Base-by-base conservation (phyloP, 2,113 vertebrate genomes). In the Larimichthys polyactis region DNA sequence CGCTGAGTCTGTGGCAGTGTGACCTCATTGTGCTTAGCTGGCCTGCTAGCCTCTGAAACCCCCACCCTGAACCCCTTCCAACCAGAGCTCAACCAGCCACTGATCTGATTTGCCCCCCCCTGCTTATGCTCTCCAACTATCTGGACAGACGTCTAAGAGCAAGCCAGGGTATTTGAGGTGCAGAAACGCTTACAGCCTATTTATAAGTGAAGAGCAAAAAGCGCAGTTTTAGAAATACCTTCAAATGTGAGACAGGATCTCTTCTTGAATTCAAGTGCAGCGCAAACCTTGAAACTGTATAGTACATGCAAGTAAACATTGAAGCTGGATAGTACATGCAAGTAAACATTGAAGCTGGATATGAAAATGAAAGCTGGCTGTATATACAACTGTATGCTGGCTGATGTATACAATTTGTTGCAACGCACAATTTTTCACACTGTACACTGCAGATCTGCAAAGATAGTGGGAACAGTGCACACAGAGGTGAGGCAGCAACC, bases 21-120 rank as follows among this genome's bases (percentile, higher is more conserved):
- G 75, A 90, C 88, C 90, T 90, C 85, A 79, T 69, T 87, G 58
- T 62, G 80, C 80, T 87, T 76, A 71, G 82, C 71, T 75, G 80
- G 81, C 78, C 78, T 36, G 55, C 71, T 79, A 54, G 58, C 64
- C 75, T 72, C 65, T 76, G 81, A 82, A 72, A 71, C 43, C 59
- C 64, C 62, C 24, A 32, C 65, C 75, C 78, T 74, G 68, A 80
- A 78, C 58, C 68, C 63, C 58, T 67, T 58, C 46, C 65, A 80
- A 44, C 70, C 16, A 65, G 52, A 75, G 72, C 76, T 57, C 36
- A 17, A 67, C 62, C 52, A 66, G 82, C 81, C 83, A 91, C 81
- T 79, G 54, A 82, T 72, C 62, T 79, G 75, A 67, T 87, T 85
- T 81, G 77, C 27, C 27, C 27, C 27, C 27, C 55, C 63, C n/a